Conservation (phyloP, 2,113 vertebrate species). For the Corythaeola cristata region DNA sequence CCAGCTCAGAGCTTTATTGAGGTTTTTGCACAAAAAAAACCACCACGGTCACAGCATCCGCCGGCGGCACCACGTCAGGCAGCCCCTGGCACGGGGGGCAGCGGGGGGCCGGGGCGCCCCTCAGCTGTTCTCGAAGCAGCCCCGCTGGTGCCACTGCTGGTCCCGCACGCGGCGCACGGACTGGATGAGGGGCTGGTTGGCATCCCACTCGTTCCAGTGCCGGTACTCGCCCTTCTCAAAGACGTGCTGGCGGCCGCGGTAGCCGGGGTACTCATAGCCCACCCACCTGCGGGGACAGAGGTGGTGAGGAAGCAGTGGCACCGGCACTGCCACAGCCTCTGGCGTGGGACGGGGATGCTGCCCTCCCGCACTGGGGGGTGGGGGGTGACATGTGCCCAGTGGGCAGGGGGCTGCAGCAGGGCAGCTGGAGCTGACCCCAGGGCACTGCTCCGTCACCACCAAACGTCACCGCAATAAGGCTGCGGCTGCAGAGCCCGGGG, state of each 20-base stretch:
- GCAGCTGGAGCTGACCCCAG: too few relatives aligned
- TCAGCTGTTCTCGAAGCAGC: conserved; percentile 87
- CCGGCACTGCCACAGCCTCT: too few relatives aligned
- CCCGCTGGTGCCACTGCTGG: conserved; percentile 92
- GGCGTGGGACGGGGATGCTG: too few relatives aligned
- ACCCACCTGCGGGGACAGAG: conserved; percentile 81
- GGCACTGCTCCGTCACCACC: not conserved
- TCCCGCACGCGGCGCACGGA: conserved; percentile 88
- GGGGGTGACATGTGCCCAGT: too few relatives aligned
- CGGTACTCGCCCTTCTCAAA: conserved; percentile 89
- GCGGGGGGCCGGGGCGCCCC: not conserved
- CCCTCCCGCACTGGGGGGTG: too few relatives aligned
- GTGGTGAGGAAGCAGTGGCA: too few relatives aligned
- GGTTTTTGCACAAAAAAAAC: conserved; percentile 17
- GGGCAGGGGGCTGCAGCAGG: too few relatives aligned
- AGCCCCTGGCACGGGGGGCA: not conserved
- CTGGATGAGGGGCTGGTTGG: conserved; percentile 87
- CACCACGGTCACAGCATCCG: not conserved
- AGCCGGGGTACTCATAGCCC: conserved; percentile 90
- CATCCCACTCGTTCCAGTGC: conserved; percentile 94
- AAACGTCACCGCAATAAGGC: accelerated
- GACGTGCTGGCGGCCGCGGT: conserved; percentile 89
- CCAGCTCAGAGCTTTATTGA: conserved; percentile 76
- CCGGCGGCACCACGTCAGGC: not conserved
- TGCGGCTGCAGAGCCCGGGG: accelerated